phyloP scores from a whole-genome alignment of 1,140 invertebrate species.

The Grapholita molesta region DNA sequence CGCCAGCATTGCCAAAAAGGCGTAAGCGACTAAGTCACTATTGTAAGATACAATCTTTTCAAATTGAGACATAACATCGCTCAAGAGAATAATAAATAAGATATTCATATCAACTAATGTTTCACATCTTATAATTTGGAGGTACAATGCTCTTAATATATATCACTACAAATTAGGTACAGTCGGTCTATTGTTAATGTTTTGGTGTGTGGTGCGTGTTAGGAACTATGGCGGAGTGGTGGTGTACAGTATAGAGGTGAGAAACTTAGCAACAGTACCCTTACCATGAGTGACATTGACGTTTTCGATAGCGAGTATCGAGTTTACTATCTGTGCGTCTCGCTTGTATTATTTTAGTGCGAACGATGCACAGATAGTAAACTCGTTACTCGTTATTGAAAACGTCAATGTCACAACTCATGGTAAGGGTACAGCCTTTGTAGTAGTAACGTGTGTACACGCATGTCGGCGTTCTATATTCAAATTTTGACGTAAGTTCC shows the following conservation, averaged over 20 bases:
- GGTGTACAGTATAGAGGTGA: background rate
- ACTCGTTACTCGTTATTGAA: no score
- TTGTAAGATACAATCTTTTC: background rate
- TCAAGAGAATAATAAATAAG: conserved; percentile 60
- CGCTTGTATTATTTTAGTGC: no score
- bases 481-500: no score
- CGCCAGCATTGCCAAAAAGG: background rate
- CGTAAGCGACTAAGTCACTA: background rate
- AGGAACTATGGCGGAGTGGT: conserved; percentile 14
- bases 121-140: conserved; percentile 54
- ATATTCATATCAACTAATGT: conserved; percentile 68
- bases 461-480: no score
- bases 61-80: conserved; percentile 31
- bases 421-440: no score
- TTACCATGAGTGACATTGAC: no score
- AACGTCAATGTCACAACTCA: no score
- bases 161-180: conserved; percentile 72
- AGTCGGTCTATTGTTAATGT: conserved; percentile 57
- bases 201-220: conserved; percentile 39
- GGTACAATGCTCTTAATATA: conserved; percentile 66
- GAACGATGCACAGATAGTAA: no score
- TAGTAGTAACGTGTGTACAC: no score
- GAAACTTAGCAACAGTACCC: no score
- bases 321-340: no score
- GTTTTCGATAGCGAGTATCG: no score